These are phyloP conservation scores for Nothobranchius furzeri DNA, from an alignment of 2,113 vertebrate genomes.

Conservation along the genomic window DNA sequence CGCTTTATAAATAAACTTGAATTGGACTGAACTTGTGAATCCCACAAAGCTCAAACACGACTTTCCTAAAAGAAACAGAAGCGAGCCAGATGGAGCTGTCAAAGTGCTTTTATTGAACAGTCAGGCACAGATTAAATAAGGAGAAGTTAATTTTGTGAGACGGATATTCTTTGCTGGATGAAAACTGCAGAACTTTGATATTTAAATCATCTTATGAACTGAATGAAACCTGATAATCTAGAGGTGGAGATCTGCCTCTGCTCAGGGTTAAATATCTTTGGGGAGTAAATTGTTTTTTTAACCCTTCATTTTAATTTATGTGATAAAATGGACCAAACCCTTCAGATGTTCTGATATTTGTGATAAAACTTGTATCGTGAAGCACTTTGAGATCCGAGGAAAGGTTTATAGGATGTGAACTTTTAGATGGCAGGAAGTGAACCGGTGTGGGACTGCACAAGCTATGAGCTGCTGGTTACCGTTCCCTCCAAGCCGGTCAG, in stretches of 20 bases:
- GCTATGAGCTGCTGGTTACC: conserved; percentile 25
- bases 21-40: too few relatives aligned
- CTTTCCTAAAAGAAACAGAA: not conserved
- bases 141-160: not conserved
- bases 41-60: too few relatives aligned
- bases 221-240: not conserved
- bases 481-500: not conserved
- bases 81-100: not conserved
- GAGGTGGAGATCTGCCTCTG: not conserved
- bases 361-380: too few relatives aligned
- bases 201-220: too few relatives aligned
- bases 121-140: not conserved
- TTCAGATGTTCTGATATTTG: too few relatives aligned
- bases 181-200: too few relatives aligned
- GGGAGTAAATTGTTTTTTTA: not conserved
- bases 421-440: not conserved
- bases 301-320: not conserved
- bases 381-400: too few relatives aligned
- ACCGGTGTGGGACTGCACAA: conserved; percentile 35
- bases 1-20: too few relatives aligned
- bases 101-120: conserved; percentile 20
- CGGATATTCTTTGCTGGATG: too few relatives aligned
- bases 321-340: not conserved
- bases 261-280: conserved; percentile 23
- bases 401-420: not conserved